phyloP scores from a whole-genome alignment of 2,797 vertebrate species.

The Poecilia velifera region DNA sequence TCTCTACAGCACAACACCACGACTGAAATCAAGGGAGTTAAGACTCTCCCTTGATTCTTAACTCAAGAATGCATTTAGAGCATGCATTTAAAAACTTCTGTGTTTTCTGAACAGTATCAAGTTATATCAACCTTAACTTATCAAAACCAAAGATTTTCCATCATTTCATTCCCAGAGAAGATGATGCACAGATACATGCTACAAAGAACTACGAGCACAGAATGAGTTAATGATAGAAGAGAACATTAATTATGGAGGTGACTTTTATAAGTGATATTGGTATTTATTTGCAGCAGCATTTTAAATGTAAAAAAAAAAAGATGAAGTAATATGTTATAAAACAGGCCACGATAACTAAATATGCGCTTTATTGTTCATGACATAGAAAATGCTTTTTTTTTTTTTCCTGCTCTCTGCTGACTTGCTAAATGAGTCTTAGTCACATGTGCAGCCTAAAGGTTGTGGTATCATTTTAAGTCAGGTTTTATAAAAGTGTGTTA shows the following conservation, averaged over 20 bases:
- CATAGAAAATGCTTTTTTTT: background rate
- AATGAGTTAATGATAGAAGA: background rate
- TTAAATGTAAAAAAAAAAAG: background rate
- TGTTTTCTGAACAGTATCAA: background rate
- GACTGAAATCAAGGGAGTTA: background rate
- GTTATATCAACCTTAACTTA: background rate
- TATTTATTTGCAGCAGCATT: background rate
- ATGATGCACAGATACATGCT: background rate
- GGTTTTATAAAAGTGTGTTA: background rate
- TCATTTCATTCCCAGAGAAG: background rate
- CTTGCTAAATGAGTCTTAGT: background rate
- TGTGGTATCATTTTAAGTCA: background rate
- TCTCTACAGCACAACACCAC: background rate
- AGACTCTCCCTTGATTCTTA: background rate
- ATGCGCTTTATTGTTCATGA: background rate
- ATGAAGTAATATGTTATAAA: background rate
- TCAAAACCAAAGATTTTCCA: background rate
- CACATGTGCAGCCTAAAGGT: background rate
- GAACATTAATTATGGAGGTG: background rate
- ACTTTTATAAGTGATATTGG: background rate
- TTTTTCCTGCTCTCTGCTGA: background rate
- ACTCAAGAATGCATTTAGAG: too few relatives aligned
- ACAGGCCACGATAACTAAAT: background rate
- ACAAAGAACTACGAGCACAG: background rate
- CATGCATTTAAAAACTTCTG: background rate